Conservation (phyloP, 2,797 vertebrate species). For the Darevskia mixta region DNA sequence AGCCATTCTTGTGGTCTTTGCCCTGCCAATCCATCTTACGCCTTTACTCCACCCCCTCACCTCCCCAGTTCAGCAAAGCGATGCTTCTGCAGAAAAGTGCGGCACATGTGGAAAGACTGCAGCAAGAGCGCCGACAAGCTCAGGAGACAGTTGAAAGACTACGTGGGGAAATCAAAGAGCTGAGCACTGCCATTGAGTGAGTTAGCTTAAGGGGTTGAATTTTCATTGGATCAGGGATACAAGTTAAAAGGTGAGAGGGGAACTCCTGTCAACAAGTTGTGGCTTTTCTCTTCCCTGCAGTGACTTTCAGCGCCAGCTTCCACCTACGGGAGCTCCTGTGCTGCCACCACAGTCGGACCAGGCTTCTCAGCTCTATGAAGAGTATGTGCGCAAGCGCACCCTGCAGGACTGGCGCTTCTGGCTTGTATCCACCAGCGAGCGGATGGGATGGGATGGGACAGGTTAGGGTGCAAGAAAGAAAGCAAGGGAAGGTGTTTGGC, state of each 20-base stretch:
- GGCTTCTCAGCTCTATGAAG: constrained; percentile 29
- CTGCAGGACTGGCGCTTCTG: constrained; percentile 37
- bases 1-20: background rate
- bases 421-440: constrained; percentile 32
- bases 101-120: background rate
- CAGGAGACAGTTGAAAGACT: constrained; percentile 31
- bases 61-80: constrained; percentile 39
- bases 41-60: background rate
- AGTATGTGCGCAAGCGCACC: constrained; percentile 34
- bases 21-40: background rate
- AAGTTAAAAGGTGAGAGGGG: too few species aligned
- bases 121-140: constrained; percentile 34
- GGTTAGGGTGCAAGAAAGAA: background rate
- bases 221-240: background rate
- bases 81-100: constrained; percentile 22
- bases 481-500: background rate
- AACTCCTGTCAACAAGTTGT: background rate
- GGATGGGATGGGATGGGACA: background rate
- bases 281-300: background rate
- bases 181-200: constrained; percentile 32
- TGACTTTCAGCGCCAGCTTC: constrained; percentile 31
- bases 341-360: background rate
- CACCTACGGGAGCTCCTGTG: constrained; percentile 18
- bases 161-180: constrained; percentile 20
- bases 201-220: background rate